These are phyloP conservation scores for Phylloscopus whistleri DNA, from an alignment of 2,113 vertebrate genomes.

Conservation along the genomic window DNA sequence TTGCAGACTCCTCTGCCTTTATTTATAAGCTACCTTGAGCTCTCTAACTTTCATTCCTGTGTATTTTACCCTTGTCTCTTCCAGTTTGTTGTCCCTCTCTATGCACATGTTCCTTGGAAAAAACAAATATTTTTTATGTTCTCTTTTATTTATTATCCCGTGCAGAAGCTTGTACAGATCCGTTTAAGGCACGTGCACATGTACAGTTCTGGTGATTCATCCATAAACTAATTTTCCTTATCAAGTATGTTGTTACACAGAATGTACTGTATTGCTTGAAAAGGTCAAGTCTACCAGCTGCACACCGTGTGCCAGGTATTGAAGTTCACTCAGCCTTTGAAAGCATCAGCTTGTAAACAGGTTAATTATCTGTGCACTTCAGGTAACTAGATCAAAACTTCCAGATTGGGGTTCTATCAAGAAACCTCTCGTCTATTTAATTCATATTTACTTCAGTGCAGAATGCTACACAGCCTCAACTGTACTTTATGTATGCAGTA, in stretches of 20 bases:
- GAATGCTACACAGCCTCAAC: background rate
- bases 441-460: background rate
- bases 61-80: background rate
- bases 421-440: background rate
- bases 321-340: background rate
- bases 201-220: background rate
- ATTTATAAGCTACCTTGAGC: background rate
- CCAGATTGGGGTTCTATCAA: background rate
- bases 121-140: background rate
- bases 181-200: background rate
- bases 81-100: background rate
- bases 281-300: background rate
- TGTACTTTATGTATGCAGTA: background rate
- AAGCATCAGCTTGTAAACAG: background rate
- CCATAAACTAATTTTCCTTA: background rate
- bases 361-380: background rate
- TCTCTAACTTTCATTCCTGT: background rate
- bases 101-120: accelerated
- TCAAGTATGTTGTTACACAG: background rate
- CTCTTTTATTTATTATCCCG: background rate
- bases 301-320: background rate
- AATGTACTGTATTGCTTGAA: background rate
- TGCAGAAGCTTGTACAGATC: background rate
- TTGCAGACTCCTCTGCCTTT: background rate
- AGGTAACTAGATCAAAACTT: background rate